These are phyloP conservation scores for Danaus melanippus DNA, from an alignment of 1,140 invertebrate species.

Conservation along the genomic window DNA sequence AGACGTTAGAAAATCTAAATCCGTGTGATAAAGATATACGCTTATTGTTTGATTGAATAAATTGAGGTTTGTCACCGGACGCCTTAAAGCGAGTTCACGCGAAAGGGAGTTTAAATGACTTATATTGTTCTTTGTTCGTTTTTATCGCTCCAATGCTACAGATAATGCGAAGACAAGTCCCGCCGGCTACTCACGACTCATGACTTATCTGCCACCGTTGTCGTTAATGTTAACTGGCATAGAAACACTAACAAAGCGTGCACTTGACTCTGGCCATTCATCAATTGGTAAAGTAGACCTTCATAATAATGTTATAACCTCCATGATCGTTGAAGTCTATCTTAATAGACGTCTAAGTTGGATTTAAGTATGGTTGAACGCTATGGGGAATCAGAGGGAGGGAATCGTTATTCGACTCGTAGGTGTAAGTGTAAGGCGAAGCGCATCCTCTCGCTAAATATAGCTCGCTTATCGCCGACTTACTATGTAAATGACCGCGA, in stretches of 20 bases:
- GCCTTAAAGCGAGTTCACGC: slow-evolving; percentile 13
- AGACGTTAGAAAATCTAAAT: slow-evolving; percentile 3
- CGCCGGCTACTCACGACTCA: slow-evolving; percentile 45
- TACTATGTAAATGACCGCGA: slow-evolving; percentile 69
- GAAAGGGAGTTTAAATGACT: slow-evolving; percentile 53
- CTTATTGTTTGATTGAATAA: too few relatives aligned
- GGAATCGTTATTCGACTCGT: slow-evolving; percentile 16
- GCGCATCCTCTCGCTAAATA: slow-evolving; percentile 61
- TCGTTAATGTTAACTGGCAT: slow-evolving; percentile 54
- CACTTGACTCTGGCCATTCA: slow-evolving; percentile 30
- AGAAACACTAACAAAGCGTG: slow-evolving; percentile 36
- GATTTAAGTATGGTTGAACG: slow-evolving; percentile 8
- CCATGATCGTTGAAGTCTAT: slow-evolving; percentile 30
- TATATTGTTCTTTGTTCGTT: slow-evolving; percentile 67
- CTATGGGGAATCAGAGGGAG: background rate
- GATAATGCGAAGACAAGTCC: slow-evolving; percentile 52
- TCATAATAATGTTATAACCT: slow-evolving; percentile 9
- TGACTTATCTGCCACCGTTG: slow-evolving; percentile 61
- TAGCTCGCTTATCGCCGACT: slow-evolving; percentile 65
- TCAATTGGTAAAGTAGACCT: slow-evolving; percentile 30
- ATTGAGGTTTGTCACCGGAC: slow-evolving; percentile 8
- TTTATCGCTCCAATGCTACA: slow-evolving; percentile 63
- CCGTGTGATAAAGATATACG: too few relatives aligned
- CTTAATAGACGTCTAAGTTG: slow-evolving; percentile 17
- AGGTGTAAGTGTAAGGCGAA: slow-evolving; percentile 28